Conservation (phyloP, 2,113 vertebrate species). For the Ochotona curzoniae region DNA sequence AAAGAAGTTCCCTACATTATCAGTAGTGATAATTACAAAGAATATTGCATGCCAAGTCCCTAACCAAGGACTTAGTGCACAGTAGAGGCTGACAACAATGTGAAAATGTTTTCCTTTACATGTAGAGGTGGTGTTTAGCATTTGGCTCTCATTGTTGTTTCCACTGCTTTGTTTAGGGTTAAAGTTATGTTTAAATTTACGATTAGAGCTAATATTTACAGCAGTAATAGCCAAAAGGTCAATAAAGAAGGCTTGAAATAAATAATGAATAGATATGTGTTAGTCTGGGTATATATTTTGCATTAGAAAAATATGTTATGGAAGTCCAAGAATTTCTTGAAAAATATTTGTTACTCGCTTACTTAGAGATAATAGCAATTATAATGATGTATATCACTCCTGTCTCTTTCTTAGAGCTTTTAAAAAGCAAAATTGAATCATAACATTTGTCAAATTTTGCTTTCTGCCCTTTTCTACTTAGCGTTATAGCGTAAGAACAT, state of each 20-base stretch:
- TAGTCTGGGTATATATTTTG: neutral
- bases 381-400: slow-evolving; percentile 34
- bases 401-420: slow-evolving; percentile 29
- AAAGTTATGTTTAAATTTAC: neutral
- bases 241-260: neutral
- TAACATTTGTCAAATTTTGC: slow-evolving; percentile 27
- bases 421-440: slow-evolving; percentile 25
- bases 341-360: neutral
- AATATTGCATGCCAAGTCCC: too few species aligned
- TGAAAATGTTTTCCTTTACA: neutral
- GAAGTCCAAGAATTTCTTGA: neutral
- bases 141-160: neutral
- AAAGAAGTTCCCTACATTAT: neutral
- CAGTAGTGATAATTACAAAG: neutral
- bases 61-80: neutral
- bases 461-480: slow-evolving; percentile 43
- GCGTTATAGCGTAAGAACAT: neutral
- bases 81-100: neutral
- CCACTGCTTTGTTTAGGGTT: neutral
- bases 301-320: too few species aligned
- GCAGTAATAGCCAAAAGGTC: neutral
- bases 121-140: neutral
- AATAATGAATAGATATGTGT: neutral
- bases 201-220: neutral
- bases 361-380: slow-evolving; percentile 41